Conservation (phyloP, 2,888 invertebrate species). For the Cerceris rybyensis region DNA sequence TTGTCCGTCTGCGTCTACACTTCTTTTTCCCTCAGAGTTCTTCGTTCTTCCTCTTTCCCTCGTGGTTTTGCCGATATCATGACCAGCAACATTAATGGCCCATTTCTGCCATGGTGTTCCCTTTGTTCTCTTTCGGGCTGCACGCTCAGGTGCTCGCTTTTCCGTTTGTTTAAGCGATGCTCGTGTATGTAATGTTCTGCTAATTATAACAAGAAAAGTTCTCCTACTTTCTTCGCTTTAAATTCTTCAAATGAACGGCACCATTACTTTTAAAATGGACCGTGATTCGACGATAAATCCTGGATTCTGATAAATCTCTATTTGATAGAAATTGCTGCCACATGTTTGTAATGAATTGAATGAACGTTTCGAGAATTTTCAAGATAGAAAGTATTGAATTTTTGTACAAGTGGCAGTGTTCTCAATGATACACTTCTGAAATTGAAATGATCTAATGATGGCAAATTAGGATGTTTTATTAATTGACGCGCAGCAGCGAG, state of each 20-base stretch:
- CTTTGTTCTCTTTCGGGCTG: slow-evolving; percentile 1
- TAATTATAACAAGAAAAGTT: no score
- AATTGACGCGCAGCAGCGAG: no score
- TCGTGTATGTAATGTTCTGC: neutral
- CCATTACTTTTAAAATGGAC: no score
- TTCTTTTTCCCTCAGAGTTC: neutral
- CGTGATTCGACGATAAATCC: neutral
- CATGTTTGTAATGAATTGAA: neutral
- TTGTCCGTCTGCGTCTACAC: neutral
- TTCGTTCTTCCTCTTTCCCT: neutral
- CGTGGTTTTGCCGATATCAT: slow-evolving; percentile 23
- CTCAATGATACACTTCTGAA: no score
- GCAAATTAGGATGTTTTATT: no score
- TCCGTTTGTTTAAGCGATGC: neutral
- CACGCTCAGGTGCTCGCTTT: neutral
- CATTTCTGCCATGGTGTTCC: neutral
- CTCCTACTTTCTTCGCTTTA: no score
- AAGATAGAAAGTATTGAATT: no score
- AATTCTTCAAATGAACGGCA: no score
- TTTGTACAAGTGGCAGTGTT: no score
- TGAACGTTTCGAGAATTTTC: no score
- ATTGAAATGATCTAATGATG: no score
- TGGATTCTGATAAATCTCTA: neutral
- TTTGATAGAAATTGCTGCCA: neutral
- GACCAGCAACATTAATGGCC: slow-evolving; percentile 21